Percentiles rank a stretch among this genome's conserved stretches.
phyloP scores from a whole-genome alignment of 2,797 vertebrate genomes.

The Gymnoscopelus microlampas region DNA sequence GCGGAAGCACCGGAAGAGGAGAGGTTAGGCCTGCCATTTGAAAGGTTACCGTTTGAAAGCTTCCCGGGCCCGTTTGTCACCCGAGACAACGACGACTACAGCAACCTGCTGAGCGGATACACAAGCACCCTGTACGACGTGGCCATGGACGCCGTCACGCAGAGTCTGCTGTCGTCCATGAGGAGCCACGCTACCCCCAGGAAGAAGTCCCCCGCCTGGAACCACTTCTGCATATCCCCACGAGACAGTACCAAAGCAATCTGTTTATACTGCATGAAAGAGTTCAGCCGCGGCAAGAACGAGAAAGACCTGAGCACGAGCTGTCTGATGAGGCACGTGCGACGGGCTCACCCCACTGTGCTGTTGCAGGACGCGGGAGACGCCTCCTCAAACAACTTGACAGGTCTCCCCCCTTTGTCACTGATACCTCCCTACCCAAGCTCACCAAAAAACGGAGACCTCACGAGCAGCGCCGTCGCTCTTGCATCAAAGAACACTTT shows the following conservation, averaged over 20 bases:
- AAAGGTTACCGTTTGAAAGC: constrained; percentile 80
- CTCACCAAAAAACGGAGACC: constrained; percentile 86
- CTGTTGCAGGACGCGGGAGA: constrained; percentile 87
- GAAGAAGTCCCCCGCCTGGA: constrained; percentile 98
- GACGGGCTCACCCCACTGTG: constrained; percentile 94
- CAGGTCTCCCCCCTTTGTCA: constrained; percentile 71
- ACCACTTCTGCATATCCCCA: constrained; percentile 98
- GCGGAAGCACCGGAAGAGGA: constrained; percentile 86
- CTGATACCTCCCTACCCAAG: constrained; percentile 83
- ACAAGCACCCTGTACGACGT: constrained; percentile 95
- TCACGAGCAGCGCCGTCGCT: constrained; percentile 70
- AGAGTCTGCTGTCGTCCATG: constrained; percentile 92
- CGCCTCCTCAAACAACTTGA: constrained; percentile 72
- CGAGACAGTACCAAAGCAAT: constrained; percentile 98
- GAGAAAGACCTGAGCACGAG: constrained; percentile 99
- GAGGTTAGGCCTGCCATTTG: constrained; percentile 64
- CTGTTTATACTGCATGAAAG: constrained; percentile 99
- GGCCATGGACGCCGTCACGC: constrained; percentile 98
- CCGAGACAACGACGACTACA: constrained; percentile 89
- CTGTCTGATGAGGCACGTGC: constrained; percentile 97
- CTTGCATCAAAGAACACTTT: constrained; percentile 81
- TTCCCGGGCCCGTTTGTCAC: constrained; percentile 83
- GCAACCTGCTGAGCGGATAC: constrained; percentile 91
- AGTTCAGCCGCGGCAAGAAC: constrained; percentile 98
- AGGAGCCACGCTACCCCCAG: constrained; percentile 88